Percentiles rank a stretch among this genome's conserved stretches.
Conservation (phyloP, 2,113 vertebrate species). For the Dicaeum eximium region DNA sequence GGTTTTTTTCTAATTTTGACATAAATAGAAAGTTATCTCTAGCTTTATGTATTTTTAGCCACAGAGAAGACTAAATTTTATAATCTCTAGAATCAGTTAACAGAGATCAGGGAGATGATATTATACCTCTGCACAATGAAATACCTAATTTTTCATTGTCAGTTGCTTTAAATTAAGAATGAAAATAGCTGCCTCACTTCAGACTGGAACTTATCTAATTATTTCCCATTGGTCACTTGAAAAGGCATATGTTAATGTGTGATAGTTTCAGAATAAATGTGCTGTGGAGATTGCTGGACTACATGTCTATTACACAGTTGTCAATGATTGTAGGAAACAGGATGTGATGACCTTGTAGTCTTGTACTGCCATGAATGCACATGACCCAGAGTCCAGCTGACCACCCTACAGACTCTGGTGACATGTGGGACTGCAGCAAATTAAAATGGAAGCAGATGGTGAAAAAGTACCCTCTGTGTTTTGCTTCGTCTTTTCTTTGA, state of each 20-base stretch:
- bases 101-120: not conserved
- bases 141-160: not conserved
- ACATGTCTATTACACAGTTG: not conserved
- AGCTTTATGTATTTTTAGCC: not conserved
- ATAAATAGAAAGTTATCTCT: not conserved
- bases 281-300: not conserved
- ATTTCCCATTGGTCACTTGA: not conserved
- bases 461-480: not conserved
- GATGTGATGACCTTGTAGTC: not conserved
- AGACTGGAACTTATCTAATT: not conserved
- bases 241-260: not conserved
- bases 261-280: not conserved
- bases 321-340: not conserved
- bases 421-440: not conserved
- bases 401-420: not conserved
- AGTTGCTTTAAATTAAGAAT: not conserved
- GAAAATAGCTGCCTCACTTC: not conserved
- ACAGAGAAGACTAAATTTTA: not conserved
- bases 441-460: constrained; percentile 31
- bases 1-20: not conserved
- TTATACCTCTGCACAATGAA: not conserved
- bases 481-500: constrained; percentile 22
- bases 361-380: not conserved
- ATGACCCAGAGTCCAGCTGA: not conserved
- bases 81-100: not conserved